phyloP scores from a whole-genome alignment of 2,888 invertebrate genomes.

The Steinernema scapterisci region DNA sequence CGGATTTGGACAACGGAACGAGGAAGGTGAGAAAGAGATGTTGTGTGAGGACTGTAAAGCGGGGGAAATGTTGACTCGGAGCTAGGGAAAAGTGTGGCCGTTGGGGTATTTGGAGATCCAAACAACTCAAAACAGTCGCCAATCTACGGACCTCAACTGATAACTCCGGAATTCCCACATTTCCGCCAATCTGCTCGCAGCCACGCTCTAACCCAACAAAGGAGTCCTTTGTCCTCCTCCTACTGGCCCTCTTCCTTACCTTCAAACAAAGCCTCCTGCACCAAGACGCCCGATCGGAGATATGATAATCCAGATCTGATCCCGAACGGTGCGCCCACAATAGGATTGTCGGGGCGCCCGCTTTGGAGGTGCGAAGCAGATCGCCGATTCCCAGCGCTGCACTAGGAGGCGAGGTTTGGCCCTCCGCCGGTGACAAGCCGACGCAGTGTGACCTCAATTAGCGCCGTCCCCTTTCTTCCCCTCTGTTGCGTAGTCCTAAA shows the following conservation, averaged over 20 bases:
- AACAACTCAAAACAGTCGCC: too few relatives aligned
- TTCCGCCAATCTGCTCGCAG: too few relatives aligned
- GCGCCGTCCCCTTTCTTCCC: background rate
- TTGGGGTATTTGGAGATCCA: too few relatives aligned
- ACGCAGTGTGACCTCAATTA: constrained; percentile 23
- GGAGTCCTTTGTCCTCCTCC: background rate
- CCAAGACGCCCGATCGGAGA: background rate
- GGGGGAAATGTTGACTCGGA: too few relatives aligned
- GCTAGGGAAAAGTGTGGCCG: too few relatives aligned
- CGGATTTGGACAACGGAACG: too few relatives aligned
- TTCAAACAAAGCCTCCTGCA: background rate
- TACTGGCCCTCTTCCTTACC: background rate
- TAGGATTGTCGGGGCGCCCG: background rate
- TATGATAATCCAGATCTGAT: background rate
- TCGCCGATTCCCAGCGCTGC: constrained; percentile 4
- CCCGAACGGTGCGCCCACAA: background rate
- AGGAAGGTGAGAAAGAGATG: too few relatives aligned
- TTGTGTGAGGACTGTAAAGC: too few relatives aligned
- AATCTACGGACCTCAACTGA: too few relatives aligned
- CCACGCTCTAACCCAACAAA: too few relatives aligned
- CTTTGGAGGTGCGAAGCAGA: constrained; percentile 21
- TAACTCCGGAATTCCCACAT: too few relatives aligned
- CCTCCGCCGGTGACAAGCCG: constrained; percentile 22
- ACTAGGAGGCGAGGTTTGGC: constrained; percentile 11
- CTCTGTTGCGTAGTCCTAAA: background rate